Base-by-base conservation (phyloP, 2,113 vertebrate genomes). In the Galeopterus variegatus region DNA sequence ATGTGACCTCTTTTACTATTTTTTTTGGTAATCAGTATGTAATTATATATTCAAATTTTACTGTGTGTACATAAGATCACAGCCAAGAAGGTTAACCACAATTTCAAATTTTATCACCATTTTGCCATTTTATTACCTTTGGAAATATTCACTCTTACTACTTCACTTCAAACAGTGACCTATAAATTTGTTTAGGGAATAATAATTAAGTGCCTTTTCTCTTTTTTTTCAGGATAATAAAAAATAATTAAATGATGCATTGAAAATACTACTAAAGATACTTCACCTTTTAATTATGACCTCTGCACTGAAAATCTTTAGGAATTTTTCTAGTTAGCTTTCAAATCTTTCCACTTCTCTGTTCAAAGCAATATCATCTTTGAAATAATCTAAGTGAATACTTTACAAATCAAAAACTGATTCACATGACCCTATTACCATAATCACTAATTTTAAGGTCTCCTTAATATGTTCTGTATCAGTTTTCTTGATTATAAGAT, bases 401-500 rank as follows among this genome's bases (percentile, higher is more conserved):
- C 15, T 85, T 54, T 86, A 72, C 18, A 76, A 56, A 58, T 73
- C 4, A 94, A 94, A 89, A 94, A 70, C 10, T 62, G 21, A 64
- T 45, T 82, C 15, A 36, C 28, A 91, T 54, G 77, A 60, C 17
- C 13, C 26, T 90, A 77, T 36, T 91, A 54, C 21, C 26, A 64
- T 36, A 75, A 80, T 56, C 4, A 88, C 12, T 33, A 90, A 88
- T 45, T 83, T 85, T 85, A 88, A 75, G 64, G 36, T 96, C 15
- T 13, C 26, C 21, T 96, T 88, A 85, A 75, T 88, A 76, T 15
- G 8, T 64, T 60, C 36, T 67, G 5, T 52, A 45, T 73, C 36
- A 70, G 11, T 72, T 72, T 92, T 80, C 86, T 90, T 77, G n/a
- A 85, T 87, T 67, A 12, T 80, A 90, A 94, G 28, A 83, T 88